Evolutionary conservation across 2,888 invertebrate genomes (phyloP).

Genomic region (Diloba caeruleocephala): DNA sequence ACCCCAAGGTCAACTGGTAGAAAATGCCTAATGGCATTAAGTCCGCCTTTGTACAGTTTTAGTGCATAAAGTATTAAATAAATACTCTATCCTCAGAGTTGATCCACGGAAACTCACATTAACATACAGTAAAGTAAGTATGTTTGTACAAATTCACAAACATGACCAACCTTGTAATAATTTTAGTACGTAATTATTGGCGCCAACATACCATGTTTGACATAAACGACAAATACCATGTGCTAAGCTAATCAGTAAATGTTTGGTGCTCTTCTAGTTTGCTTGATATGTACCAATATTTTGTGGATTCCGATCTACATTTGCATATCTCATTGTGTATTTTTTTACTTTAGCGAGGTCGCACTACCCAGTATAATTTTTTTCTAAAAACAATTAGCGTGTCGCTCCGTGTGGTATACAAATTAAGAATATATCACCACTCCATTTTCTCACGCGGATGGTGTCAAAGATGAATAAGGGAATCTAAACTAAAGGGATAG

Average conservation of each 20-base stretch:
- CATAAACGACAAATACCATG: conserved; percentile 30
- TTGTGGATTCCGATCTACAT: conserved; percentile 28
- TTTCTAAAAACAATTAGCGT: background rate
- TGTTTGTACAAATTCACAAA: conserved; percentile 45
- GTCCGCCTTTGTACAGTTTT: too few species aligned
- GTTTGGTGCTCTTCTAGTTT: conserved; percentile 25
- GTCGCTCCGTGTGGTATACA: too few species aligned
- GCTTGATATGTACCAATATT: conserved; percentile 32
- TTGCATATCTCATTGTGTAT: conserved; percentile 14
- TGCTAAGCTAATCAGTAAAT: conserved; percentile 40
- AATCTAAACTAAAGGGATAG: too few species aligned
- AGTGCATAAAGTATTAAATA: background rate
- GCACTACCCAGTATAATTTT: background rate
- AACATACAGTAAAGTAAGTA: conserved; percentile 25
- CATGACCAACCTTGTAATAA: conserved; percentile 58
- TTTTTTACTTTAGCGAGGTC: conserved; percentile 4
- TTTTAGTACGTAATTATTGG: conserved; percentile 55
- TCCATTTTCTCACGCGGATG: too few species aligned
- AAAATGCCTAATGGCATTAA: too few species aligned
- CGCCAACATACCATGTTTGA: conserved; percentile 50
- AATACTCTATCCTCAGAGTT: conserved; percentile 24
- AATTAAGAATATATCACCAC: too few species aligned
- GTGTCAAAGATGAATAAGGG: too few species aligned
- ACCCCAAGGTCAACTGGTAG: too few species aligned
- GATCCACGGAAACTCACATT: conserved; percentile 23